A percentile compares a stretch with the other conserved stretches of the same genome.
Conservation (phyloP, 1,140 invertebrate genomes). For the Drosophila oshimai region DNA sequence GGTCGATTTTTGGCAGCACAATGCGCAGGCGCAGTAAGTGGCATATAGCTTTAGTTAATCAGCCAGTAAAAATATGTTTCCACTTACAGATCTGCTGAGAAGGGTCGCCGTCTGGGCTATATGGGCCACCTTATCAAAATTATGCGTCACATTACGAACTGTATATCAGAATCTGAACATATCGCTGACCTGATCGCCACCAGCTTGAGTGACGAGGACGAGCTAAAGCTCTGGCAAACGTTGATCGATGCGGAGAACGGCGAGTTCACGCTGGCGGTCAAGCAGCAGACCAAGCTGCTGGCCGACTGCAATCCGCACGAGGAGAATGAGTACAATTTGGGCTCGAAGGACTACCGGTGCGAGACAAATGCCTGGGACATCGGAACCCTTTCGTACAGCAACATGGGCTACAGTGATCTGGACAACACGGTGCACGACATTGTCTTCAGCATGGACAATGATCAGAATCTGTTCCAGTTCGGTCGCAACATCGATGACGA, state of each 20-base stretch:
- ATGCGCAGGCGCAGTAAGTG: slow-evolving; percentile 85
- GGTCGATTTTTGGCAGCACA: slow-evolving; percentile 87
- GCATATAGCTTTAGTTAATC: background rate
- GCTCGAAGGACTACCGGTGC: slow-evolving; percentile 56
- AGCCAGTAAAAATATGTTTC: slow-evolving; percentile 32
- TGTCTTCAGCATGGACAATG: slow-evolving; percentile 67
- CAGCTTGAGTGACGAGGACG: slow-evolving; percentile 60
- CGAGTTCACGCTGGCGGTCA: slow-evolving; percentile 65
- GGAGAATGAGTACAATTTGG: slow-evolving; percentile 53
- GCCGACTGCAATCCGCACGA: slow-evolving; percentile 78
- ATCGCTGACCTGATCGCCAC: slow-evolving; percentile 75
- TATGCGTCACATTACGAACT: slow-evolving; percentile 67
- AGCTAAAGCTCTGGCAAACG: slow-evolving; percentile 64
- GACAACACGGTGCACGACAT: slow-evolving; percentile 65
- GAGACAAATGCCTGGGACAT: slow-evolving; percentile 58
- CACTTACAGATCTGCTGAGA: slow-evolving; percentile 51
- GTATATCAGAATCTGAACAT: slow-evolving; percentile 79
- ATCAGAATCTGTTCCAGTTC: slow-evolving; percentile 69
- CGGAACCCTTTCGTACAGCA: slow-evolving; percentile 38
- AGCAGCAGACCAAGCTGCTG: slow-evolving; percentile 66
- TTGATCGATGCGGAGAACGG: slow-evolving; percentile 70
- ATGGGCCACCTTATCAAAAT: slow-evolving; percentile 91
- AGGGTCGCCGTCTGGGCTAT: slow-evolving; percentile 86
- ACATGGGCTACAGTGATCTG: slow-evolving; percentile 58
- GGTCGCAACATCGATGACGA: slow-evolving; percentile 71